Evolutionary conservation across 2,113 vertebrate genomes (phyloP).

Genomic region (Vidua macroura): DNA sequence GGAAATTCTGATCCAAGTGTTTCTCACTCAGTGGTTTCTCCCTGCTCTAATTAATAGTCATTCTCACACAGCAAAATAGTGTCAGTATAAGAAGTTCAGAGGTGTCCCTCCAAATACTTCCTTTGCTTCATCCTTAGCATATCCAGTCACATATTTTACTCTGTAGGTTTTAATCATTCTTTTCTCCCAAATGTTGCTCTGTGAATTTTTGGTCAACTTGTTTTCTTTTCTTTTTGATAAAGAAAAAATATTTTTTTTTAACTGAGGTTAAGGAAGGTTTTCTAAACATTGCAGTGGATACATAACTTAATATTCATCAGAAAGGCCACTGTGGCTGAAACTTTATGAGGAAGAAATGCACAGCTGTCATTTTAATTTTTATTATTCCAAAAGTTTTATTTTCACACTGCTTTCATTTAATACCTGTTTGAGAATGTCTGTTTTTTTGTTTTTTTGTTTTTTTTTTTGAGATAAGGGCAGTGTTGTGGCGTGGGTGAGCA

Average conservation of each 20-base stretch:
- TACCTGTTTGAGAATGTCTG: neutral
- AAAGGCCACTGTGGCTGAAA: neutral
- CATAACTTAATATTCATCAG: neutral
- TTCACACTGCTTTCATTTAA: neutral
- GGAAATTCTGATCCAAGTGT: neutral
- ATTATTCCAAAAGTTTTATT: neutral
- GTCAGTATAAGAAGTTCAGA: neutral
- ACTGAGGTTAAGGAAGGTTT: neutral
- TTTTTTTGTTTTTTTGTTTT: neutral
- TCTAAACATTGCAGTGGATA: neutral
- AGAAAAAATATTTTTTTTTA: neutral
- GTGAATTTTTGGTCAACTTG: neutral
- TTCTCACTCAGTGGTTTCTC: neutral
- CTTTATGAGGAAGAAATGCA: neutral
- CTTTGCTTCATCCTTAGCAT: neutral
- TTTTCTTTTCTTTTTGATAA: neutral
- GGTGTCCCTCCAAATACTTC: neutral
- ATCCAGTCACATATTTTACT: neutral
- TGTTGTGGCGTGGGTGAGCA: fast-evolving
- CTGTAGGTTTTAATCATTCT: neutral
- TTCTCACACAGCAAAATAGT: neutral
- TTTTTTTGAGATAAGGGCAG: neutral
- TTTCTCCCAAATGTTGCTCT: neutral
- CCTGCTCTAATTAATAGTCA: neutral
- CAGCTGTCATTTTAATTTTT: neutral